Evolutionary conservation across 1,140 invertebrate species (phyloP), one percentile per base, ranked within the genome.

Genomic region (Marisa cornuarietis): DNA sequence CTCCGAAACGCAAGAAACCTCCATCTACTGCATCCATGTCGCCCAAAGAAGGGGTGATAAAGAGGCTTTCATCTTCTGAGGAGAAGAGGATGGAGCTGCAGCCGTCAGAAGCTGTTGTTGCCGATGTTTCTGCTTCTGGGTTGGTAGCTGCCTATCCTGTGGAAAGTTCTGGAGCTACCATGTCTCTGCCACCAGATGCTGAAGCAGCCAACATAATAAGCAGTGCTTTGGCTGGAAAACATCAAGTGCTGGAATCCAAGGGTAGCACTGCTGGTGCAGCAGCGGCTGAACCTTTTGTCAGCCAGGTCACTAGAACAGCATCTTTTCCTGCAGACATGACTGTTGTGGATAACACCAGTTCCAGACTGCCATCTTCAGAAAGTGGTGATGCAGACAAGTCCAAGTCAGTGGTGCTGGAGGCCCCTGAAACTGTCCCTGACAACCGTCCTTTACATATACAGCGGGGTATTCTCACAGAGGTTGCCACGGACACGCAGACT

Each of bases 1-100:
- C 26, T 54, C 81, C 65, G 69, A 79, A 26, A 75, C 80, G 58
- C 62, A 77, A 51, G 80, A 83, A 66, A 80, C 78, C 42, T 22
- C 77, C 61, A 77, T 78, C 18, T 75, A 79, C 26, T 49, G 74
- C 42, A 76, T 71, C 20, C 42, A 63, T 54, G 78, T 69, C 54
- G 1, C 54, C 54, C 16, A 18, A 18, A 18, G 54, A 58, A 18
- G 54, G 54, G 16, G 54, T 18, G 11, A 58, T 9, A 18, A 58
- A 18, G 54, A 58, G 16, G 54, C 54, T 58, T 1, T 58, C 54
- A 11, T 58, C 54, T 14, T 58, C 54, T 14, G 54, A 58, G 11
- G 54, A 58, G 54, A 58, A 58, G 16, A 58, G 54, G 54, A 58
- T 58, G 54, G 54, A 58, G 54, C 54, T 58, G 4, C 54, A 58